phyloP scores from a whole-genome alignment of 2,113 vertebrate species.

The Rhagologus leucostigma region DNA sequence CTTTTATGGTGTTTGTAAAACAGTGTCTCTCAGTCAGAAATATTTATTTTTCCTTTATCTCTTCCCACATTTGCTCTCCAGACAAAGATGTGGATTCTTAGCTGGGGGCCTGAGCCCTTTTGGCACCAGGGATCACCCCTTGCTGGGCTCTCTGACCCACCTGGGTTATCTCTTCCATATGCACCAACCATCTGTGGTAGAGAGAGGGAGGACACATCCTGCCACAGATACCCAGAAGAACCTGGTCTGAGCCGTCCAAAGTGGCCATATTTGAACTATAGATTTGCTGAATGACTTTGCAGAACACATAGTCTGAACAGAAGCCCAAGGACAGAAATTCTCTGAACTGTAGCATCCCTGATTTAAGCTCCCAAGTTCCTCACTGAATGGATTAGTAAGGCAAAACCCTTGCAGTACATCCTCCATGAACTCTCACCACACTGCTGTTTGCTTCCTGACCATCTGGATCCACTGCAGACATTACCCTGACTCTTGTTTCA shows the following conservation, averaged over 20 bases:
- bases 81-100: too few species aligned
- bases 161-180: too few species aligned
- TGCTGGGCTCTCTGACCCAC: too few species aligned
- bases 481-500: not conserved
- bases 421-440: accelerated
- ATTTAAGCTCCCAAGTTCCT: not conserved
- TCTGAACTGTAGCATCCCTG: not conserved
- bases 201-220: too few species aligned
- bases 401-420: not conserved
- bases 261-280: not conserved
- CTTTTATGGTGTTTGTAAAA: too few species aligned
- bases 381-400: not conserved
- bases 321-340: not conserved
- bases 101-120: too few species aligned
- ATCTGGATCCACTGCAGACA: not conserved
- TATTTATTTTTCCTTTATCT: too few species aligned
- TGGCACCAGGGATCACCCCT: too few species aligned
- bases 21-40: too few species aligned
- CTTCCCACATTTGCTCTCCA: too few species aligned
- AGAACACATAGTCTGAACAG: not conserved
- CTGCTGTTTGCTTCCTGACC: not conserved
- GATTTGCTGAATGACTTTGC: not conserved
- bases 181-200: too few species aligned
- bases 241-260: not conserved
- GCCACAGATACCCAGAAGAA: not conserved